Base-by-base conservation (phyloP, 37 sponge, comb jelly and placozoan species). In the Chondrosia reniformis region DNA sequence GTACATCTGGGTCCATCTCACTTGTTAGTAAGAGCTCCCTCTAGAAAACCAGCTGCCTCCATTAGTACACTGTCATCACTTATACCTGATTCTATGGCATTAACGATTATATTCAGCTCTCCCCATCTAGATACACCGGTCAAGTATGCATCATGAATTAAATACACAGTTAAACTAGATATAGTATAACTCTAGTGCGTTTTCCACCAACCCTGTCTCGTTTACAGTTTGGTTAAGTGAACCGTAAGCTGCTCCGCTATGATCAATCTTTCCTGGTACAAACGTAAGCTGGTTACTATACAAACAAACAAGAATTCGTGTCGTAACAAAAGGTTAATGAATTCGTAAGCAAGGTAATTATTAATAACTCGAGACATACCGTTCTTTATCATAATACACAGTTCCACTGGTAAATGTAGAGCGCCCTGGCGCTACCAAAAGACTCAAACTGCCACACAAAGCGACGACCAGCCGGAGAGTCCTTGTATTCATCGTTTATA, bases 11-110 rank as follows among this genome's bases (percentile, higher is more conserved):
- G n/a, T n/a, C n/a, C n/a, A n/a, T 28, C 86, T 67, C 58, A 86
- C 86, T 76, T 19, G 41, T 86, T 65, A 5, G 86, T 80, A 19
- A 86, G 67, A 21, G 34, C 72, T 41, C 86, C 86, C 30, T 86
- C 86, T 4, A 81, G 58, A 28, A 62, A 67, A 1, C 86, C 86
- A 0, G 86, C 86, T 39, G 81, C 86, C 22, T 10, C 31, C 76
- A 81, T 76, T 22, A 86, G 25, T 25, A 39, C 41, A 22, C 67
- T 24, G 38, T 86, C 81, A 27, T 17, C 33, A 27, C 34, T 15
- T 22, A 56, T 36, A 22, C 59, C 58, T 0, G 37, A 28, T 17
- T 62, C n/a, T 24, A 76, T 71, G 5, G 69, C 81, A 69, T 40
- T 69, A 21, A 69, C 72, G 21, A 36, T 21, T 17, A 86, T 28